These are phyloP conservation scores for Loxodonta africana DNA, from an alignment of 2,113 vertebrate species.

Conservation along the genomic window DNA sequence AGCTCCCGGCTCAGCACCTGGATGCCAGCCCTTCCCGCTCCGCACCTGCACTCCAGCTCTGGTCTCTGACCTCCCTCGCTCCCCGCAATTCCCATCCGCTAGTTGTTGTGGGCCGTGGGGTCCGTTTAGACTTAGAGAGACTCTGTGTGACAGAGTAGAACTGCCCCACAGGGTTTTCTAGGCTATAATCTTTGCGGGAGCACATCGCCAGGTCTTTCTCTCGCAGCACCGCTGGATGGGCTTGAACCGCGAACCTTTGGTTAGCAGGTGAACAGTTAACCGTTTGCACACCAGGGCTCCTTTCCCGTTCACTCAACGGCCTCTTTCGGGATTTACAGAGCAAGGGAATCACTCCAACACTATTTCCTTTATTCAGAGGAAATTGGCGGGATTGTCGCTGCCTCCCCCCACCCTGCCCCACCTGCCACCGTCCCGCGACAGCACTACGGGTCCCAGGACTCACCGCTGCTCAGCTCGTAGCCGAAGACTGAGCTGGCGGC, in stretches of 20 bases:
- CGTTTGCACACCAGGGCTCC: neutral
- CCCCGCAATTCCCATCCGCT: neutral
- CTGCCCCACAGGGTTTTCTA: neutral
- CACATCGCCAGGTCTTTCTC: neutral
- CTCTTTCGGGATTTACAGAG: neutral
- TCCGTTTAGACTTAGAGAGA: neutral
- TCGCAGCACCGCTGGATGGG: neutral
- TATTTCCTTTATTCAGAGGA: neutral
- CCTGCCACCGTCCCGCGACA: neutral
- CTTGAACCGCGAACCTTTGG: neutral
- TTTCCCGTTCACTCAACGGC: neutral
- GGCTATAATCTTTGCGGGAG: neutral
- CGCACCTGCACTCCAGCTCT: slow-evolving; percentile 41
- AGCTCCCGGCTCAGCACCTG: neutral
- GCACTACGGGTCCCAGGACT: slow-evolving; percentile 79
- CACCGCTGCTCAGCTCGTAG: slow-evolving; percentile 94
- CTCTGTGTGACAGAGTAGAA: neutral
- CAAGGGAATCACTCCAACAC: too few species aligned
- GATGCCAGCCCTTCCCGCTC: neutral
- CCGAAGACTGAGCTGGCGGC: slow-evolving; percentile 88
- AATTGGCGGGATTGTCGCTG: neutral
- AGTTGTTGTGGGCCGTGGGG: neutral
- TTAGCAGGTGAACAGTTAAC: neutral
- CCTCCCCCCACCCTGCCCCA: neutral
- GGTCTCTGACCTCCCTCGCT: neutral